A percentile compares a stretch with the other conserved stretches of the same genome.
Conservation (phyloP, 2,113 vertebrate species). For the Erythrocebus patas region DNA sequence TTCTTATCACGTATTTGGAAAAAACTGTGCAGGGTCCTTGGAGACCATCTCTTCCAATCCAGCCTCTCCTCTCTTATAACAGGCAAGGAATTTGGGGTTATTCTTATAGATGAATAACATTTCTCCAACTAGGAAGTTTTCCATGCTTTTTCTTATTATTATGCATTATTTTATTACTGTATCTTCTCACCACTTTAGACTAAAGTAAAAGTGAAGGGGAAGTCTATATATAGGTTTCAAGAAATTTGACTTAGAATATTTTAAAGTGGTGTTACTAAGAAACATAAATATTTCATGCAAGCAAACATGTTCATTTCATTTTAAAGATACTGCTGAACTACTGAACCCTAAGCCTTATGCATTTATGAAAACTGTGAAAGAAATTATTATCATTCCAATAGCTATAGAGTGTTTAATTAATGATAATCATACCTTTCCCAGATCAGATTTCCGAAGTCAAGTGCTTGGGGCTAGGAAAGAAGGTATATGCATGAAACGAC, state of each 20-base stretch:
- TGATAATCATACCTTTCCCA: background rate
- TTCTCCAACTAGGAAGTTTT: conserved; percentile 4
- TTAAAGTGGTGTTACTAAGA: background rate
- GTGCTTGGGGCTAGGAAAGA: background rate
- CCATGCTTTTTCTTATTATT: background rate
- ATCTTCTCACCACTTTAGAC: background rate
- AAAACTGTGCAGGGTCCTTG: background rate
- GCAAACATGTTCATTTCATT: conserved; percentile 34
- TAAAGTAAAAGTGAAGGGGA: background rate
- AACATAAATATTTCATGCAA: conserved; percentile 41
- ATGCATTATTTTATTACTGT: background rate
- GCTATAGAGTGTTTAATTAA: background rate
- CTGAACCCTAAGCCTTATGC: background rate
- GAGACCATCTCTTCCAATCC: background rate
- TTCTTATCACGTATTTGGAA: background rate
- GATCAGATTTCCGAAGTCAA: conserved; percentile 43
- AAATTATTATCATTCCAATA: background rate
- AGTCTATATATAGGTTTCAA: background rate
- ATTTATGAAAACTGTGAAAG: background rate
- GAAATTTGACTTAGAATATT: conserved; percentile 49
- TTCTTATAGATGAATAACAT: background rate
- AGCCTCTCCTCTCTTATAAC: background rate
- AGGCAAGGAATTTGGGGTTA: background rate
- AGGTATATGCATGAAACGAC: background rate
- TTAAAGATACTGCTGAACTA: background rate